Evolutionary conservation across 92 coral and sea anemone genomes (phyloP).

Genomic region (Umimayanthus chanpuru): DNA sequence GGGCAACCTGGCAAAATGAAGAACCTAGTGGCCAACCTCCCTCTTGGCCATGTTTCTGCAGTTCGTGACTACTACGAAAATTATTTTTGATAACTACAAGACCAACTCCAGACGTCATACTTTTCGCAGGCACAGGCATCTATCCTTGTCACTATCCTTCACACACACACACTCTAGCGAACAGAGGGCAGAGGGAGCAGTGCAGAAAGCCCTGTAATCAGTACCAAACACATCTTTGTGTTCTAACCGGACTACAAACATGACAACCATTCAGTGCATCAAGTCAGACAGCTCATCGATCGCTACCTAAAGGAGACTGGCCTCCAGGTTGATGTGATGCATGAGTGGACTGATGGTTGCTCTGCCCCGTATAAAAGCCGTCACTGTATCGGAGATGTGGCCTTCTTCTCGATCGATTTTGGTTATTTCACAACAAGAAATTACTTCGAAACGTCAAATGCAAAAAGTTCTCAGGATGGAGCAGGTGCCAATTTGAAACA

Average conservation of each 20-base stretch:
- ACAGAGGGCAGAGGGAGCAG: conserved; percentile 2
- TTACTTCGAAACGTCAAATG: conserved; percentile 59
- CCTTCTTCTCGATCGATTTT: conserved; percentile 46
- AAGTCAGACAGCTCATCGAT: conserved; percentile 12
- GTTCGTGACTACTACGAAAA: conserved; percentile 47
- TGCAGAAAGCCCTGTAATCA: neutral
- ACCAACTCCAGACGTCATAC: conserved; percentile 37
- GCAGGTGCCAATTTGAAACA: conserved; percentile 55
- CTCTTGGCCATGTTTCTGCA: conserved; percentile 47
- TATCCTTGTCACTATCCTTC: conserved; percentile 41
- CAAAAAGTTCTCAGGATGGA: conserved; percentile 61
- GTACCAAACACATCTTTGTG: conserved; percentile 11
- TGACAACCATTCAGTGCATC: conserved; percentile 33
- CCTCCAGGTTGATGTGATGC: conserved; percentile 20
- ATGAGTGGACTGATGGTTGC: conserved; percentile 51
- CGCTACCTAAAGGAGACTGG: conserved; percentile 45
- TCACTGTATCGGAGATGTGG: conserved; percentile 61
- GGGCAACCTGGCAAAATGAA: too few species aligned
- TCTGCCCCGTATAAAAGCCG: conserved; percentile 49
- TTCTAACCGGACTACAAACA: conserved; percentile 37
- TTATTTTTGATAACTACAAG: conserved; percentile 42
- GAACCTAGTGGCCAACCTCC: too few species aligned
- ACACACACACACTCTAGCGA: conserved; percentile 26
- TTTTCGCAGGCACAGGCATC: conserved; percentile 46
- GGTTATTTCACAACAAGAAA: conserved; percentile 55